Evolutionary conservation across 2,113 vertebrate genomes (phyloP).

Genomic region (Peromyscus californicus): DNA sequence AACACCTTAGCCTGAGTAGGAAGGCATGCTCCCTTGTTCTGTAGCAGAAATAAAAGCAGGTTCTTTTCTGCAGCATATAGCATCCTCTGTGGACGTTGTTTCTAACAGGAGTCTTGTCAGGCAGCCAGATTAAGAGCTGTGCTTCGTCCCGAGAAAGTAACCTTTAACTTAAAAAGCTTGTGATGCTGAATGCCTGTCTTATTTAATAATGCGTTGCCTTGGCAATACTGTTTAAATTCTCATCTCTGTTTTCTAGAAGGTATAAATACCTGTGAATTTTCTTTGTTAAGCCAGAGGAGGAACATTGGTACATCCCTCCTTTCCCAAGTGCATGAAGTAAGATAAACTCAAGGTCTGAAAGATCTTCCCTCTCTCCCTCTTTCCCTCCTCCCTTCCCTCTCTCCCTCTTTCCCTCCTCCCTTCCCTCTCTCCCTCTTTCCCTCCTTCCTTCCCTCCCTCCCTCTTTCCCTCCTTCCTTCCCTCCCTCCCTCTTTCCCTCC

Average conservation of each 20-base stretch:
- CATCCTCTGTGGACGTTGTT: slow-evolving; percentile 3
- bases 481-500: too few species aligned
- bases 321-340: neutral
- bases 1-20: neutral
- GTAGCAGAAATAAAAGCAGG: neutral
- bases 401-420: too few species aligned
- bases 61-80: neutral
- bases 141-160: slow-evolving; percentile 57
- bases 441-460: rapidly evolving
- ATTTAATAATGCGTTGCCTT: slow-evolving; percentile 62
- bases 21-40: neutral
- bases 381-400: too few species aligned
- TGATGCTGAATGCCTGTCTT: slow-evolving; percentile 57
- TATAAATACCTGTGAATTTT: slow-evolving; percentile 61
- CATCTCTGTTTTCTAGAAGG: slow-evolving; percentile 49
- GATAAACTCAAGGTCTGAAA: neutral
- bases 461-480: neutral
- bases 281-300: slow-evolving; percentile 49
- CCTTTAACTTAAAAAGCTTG: slow-evolving; percentile 60
- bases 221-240: slow-evolving; percentile 72
- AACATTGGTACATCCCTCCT: neutral
- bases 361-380: neutral
- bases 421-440: too few species aligned
- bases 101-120: slow-evolving; percentile 52
- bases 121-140: slow-evolving; percentile 5